A percentile compares a stretch with the other conserved stretches of the same genome.
These are phyloP conservation scores for Agelaius phoeniceus DNA, from an alignment of 2,113 vertebrate species.

Conservation along the genomic window DNA sequence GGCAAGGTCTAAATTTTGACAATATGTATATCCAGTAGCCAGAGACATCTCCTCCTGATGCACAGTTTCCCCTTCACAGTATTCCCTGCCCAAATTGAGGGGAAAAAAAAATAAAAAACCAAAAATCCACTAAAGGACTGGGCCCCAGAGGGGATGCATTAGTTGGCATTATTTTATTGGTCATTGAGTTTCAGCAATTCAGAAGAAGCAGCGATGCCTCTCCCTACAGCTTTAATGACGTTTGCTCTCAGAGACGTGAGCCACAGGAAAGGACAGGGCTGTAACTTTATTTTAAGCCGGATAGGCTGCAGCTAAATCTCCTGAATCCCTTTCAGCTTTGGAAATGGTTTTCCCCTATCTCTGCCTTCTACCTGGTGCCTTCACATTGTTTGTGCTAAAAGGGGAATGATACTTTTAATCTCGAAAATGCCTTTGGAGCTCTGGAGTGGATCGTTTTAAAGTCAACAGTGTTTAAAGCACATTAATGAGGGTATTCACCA, in stretches of 20 bases:
- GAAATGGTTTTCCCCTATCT: constrained; percentile 52
- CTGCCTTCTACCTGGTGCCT: constrained; percentile 37
- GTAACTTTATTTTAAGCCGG: constrained; percentile 65
- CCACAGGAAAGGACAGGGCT: constrained; percentile 22
- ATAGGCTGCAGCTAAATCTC: constrained; percentile 55
- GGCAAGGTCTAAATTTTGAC: background rate
- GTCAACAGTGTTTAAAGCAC: constrained; percentile 39
- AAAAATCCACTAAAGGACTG: background rate
- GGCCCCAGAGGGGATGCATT: background rate
- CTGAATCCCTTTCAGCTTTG: constrained; percentile 41
- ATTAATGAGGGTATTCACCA: constrained; percentile 26
- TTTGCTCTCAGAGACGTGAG: constrained; percentile 28
- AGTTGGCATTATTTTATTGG: constrained; percentile 22
- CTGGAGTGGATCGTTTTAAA: constrained; percentile 48
- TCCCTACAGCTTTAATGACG: constrained; percentile 43
- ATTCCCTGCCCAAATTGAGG: background rate
- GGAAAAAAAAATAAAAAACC: background rate
- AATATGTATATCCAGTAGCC: background rate
- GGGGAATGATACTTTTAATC: constrained; percentile 55
- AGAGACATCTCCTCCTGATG: background rate
- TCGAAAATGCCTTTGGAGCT: constrained; percentile 20
- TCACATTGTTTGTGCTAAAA: constrained; percentile 29
- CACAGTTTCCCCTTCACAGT: background rate
- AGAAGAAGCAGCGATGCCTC: constrained; percentile 5
- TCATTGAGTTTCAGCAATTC: constrained; percentile 44